Evolutionary conservation across 2,888 invertebrate genomes (phyloP).

Genomic region (Lomographa bimaculata): DNA sequence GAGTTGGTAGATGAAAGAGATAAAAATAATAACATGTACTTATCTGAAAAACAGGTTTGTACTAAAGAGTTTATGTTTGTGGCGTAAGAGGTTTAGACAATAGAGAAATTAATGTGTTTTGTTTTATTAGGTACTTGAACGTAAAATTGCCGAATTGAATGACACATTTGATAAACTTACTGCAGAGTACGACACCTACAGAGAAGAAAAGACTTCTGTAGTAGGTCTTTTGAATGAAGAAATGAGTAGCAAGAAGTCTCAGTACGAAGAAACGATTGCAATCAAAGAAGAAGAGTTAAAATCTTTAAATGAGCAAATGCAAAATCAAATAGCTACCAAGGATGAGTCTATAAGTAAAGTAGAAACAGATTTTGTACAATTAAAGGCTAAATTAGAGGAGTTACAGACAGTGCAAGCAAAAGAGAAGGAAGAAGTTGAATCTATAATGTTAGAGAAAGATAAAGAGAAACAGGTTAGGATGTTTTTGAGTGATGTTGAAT

Average conservation of each 20-base stretch:
- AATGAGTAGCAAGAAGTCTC: constrained; percentile 44
- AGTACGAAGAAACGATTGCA: constrained; percentile 41
- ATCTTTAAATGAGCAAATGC: constrained; percentile 45
- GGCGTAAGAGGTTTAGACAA: constrained; percentile 27
- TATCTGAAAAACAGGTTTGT: constrained; percentile 66
- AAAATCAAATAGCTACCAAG: constrained; percentile 44
- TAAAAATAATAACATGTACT: constrained; percentile 39
- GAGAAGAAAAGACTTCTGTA: constrained; percentile 43
- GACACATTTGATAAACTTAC: constrained; percentile 37
- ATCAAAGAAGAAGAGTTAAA: constrained; percentile 53
- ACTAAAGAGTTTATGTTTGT: constrained; percentile 32
- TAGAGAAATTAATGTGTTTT: constrained; percentile 30
- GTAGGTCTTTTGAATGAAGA: constrained; percentile 44
- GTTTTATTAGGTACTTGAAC: constrained; percentile 59
- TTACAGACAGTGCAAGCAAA: constrained; percentile 46
- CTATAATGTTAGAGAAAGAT: constrained; percentile 49
- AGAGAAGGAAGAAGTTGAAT: constrained; percentile 54
- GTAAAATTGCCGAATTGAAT: constrained; percentile 45
- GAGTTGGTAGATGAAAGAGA: constrained; percentile 44
- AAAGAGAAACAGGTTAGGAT: constrained; percentile 66
- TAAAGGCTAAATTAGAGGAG: constrained; percentile 50
- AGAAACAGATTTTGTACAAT: constrained; percentile 41
- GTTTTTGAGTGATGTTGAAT: constrained; percentile 34
- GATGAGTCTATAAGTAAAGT: constrained; percentile 43
- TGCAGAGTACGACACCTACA: constrained; percentile 38